Base-by-base conservation (phyloP, 2,797 vertebrate species). In the Geotrypetes seraphini region DNA sequence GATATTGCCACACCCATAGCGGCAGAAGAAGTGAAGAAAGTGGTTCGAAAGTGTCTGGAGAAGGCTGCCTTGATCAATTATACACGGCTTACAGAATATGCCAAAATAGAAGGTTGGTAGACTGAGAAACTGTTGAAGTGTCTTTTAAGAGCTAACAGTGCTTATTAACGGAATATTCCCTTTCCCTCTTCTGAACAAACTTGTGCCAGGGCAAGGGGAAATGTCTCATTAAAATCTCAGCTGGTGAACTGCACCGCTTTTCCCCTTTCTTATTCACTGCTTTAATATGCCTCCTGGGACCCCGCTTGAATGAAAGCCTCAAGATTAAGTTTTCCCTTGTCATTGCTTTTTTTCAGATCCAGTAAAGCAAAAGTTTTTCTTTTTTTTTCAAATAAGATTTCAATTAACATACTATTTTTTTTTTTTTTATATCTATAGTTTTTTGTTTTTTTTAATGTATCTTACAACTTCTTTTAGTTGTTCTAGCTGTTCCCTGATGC, bases 1-100 rank as follows among this genome's bases (percentile, higher is more conserved):
- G 93, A 98, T 71, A 92, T 96, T 63, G 89, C 87, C 44, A 92
- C 91, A 12, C 87, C 87, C 2, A 84, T 97, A 43, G 86, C 90
- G 33, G 67, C 84, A 10, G 94, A 96, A 57, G 91, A 98, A 41
- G 92, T 97, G 79, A 93, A 80, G 73, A 94, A 83, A 50, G 79
- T 92, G 60, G 78, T 96, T 61, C 86, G 90, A 71, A 88, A 73
- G 56, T 92, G 92, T 79, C 84, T 98, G 54, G 89, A 97, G 62
- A 90, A 90, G 64, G 91, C 95, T 5, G 91, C 94, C 39, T 81
- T 78, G 36, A 85, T 96, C 71, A 98, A 96, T 85, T 98, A 97
- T 80, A 83, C 80, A 15, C 89, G 93, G 68, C 89, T 98, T 63
- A 89, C 90, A 21, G 89, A 97, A 42, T 97, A 87, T 46, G 90